phyloP scores from a whole-genome alignment of 2,797 vertebrate species.

The Pachyuromys duprasi region DNA sequence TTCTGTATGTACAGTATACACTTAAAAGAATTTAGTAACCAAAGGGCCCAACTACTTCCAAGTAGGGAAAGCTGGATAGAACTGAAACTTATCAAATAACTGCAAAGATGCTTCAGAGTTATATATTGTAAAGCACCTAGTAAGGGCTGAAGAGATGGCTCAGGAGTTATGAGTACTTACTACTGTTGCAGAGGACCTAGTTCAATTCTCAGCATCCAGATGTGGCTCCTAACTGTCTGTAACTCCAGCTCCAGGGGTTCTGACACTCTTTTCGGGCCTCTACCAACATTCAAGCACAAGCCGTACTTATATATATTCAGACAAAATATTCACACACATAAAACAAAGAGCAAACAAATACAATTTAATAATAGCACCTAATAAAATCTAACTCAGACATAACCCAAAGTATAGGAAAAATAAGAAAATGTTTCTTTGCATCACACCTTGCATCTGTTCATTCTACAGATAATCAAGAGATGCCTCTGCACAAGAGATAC shows the following conservation, averaged over 20 bases:
- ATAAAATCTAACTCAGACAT: neutral
- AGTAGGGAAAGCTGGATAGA: neutral
- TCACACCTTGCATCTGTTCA: neutral
- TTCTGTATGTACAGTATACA: neutral
- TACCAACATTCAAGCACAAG: neutral
- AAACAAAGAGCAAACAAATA: constrained; percentile 19
- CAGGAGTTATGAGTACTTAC: neutral
- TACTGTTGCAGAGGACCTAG: neutral
- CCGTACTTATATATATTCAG: neutral
- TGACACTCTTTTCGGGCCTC: neutral
- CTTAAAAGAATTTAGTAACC: constrained; percentile 6
- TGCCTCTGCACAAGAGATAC: neutral
- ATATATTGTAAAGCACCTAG: neutral
- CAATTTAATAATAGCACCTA: neutral
- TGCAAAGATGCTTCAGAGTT: neutral
- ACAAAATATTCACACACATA: neutral
- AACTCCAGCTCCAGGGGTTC: neutral
- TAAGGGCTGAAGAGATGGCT: neutral
- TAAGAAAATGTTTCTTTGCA: neutral
- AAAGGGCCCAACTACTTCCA: neutral
- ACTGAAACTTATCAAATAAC: neutral
- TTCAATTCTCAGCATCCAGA: neutral
- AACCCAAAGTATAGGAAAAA: neutral
- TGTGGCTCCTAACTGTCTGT: neutral
- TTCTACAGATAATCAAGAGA: neutral